Conservation (phyloP, 2,888 invertebrate species). For the Drosophila borborema region DNA sequence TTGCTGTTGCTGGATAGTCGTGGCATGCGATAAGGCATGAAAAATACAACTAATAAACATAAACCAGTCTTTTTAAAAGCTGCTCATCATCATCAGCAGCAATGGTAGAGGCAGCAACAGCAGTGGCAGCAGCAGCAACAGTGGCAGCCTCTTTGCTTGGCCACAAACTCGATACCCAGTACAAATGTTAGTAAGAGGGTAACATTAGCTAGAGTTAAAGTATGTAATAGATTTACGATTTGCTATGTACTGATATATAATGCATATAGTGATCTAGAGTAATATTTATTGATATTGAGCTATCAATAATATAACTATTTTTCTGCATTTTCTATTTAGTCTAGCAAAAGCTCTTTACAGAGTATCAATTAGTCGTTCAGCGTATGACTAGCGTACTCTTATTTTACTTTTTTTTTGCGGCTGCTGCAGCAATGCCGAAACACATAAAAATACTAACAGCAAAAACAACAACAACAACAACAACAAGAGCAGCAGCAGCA, state of each 20-base stretch:
- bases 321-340: background rate
- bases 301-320: background rate
- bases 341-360: background rate
- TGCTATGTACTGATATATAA: too few species aligned
- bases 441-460: conserved; percentile 71
- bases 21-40: conserved; percentile 67
- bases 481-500: conserved; percentile 34
- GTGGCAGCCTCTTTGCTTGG: conserved; percentile 32
- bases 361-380: conserved; percentile 3
- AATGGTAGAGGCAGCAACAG: conserved; percentile 3
- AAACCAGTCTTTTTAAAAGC: conserved; percentile 80
- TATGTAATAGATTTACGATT: background rate
- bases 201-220: background rate
- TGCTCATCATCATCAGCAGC: conserved; percentile 73
- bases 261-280: background rate
- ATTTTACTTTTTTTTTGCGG: conserved; percentile 23
- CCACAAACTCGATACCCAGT: conserved; percentile 13
- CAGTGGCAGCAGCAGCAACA: conserved; percentile 13
- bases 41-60: conserved; percentile 81
- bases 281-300: background rate
- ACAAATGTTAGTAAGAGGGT: background rate
- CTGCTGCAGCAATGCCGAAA: conserved; percentile 63
- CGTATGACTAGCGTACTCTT: background rate
- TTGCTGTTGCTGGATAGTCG: conserved; percentile 27
- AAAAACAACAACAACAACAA: conserved; percentile 30